Evolutionary conservation across 2,888 invertebrate genomes (phyloP).

Genomic region (Zootermopsis nevadensis): DNA sequence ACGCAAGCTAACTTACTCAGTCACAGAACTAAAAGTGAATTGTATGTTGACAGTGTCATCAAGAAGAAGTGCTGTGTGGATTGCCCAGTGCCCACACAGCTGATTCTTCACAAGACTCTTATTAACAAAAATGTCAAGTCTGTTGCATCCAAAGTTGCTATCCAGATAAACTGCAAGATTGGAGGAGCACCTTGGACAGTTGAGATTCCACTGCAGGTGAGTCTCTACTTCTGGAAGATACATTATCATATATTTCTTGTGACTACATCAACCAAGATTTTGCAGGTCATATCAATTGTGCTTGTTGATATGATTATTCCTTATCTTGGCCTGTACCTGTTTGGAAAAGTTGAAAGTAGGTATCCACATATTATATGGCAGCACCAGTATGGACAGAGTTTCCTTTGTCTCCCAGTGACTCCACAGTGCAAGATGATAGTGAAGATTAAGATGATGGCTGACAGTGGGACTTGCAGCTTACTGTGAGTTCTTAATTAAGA

Average conservation of each 20-base stretch:
- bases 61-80: conserved; percentile 88
- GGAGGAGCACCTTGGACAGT: conserved; percentile 92
- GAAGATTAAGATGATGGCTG: no score
- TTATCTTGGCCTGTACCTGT: not conserved
- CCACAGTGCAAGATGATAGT: no score
- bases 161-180: conserved; percentile 92
- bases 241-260: conserved; percentile 58
- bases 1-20: not conserved
- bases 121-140: conserved; percentile 75
- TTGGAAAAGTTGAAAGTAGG: not conserved
- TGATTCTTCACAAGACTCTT: conserved; percentile 67
- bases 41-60: conserved; percentile 75
- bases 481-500: no score
- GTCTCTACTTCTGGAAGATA: conserved; percentile 67
- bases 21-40: not conserved
- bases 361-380: no score
- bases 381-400: no score
- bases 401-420: no score
- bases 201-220: conserved; percentile 71
- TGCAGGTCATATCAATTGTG: not conserved
- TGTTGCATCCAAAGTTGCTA: conserved; percentile 90
- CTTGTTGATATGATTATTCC: not conserved
- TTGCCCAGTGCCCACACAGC: conserved; percentile 69
- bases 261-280: not conserved
- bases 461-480: no score